These are phyloP conservation scores for Manacus vitellinus DNA, from an alignment of 2,113 vertebrate genomes.

Conservation along the genomic window DNA sequence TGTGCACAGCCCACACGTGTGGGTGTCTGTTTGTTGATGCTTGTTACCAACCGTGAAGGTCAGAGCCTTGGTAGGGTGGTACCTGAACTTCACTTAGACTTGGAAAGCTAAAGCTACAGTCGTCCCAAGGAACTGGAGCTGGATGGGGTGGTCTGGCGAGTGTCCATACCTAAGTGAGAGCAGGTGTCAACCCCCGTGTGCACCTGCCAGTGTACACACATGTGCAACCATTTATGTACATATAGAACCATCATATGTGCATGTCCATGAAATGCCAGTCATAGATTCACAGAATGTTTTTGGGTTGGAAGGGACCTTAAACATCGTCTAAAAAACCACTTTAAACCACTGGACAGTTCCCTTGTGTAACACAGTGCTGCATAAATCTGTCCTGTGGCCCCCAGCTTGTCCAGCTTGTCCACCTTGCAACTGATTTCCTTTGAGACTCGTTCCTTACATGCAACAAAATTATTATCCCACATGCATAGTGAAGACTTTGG, in stretches of 20 bases:
- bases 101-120: not conserved
- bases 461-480: not conserved
- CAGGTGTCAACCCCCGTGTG: fast-evolving
- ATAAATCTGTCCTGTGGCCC: not conserved
- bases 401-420: not conserved
- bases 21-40: not conserved
- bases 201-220: fast-evolving
- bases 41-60: not conserved
- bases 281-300: not conserved
- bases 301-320: not conserved
- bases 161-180: not conserved
- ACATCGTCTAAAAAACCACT: not conserved
- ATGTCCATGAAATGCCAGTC: not conserved
- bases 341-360: not conserved
- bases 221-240: fast-evolving
- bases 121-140: not conserved
- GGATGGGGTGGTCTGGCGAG: not conserved
- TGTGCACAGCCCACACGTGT: not conserved
- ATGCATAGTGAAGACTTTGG: not conserved
- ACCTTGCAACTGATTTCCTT: not conserved
- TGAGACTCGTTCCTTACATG: not conserved
- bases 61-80: not conserved
- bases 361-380: not conserved
- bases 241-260: fast-evolving
- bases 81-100: not conserved